Base-by-base conservation (phyloP, 2,888 invertebrate genomes). In the Steinernema hermaphroditum region DNA sequence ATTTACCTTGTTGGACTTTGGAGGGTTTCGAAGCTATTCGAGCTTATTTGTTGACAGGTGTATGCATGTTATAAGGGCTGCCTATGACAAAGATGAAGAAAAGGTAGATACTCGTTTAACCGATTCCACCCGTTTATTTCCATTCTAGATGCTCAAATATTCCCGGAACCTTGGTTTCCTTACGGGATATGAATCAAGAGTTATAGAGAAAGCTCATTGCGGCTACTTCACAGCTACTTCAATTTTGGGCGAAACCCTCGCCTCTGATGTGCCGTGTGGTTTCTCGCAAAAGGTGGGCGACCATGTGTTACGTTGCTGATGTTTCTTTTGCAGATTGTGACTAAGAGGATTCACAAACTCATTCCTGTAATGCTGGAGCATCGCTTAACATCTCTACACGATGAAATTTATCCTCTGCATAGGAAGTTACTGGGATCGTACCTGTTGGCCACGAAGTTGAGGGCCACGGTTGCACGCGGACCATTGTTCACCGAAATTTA, bases 391-490 rank as follows among this genome's bases (percentile, higher is more conserved):
- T 95, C 98, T 0, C 98, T 98, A 0, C 98, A 98, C 0, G 96
- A 97, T 88, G 97, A 98, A 89, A 94, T 95, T 80, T 98, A 98
- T 89, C 97, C 97, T 0, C 89, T 98, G 24, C 98, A 99, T 87
- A 90, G 97, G 74, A 98, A 98, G 89, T 90, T 98, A 68, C 94
- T 97, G 0, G 98, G 98, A 16, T 81, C 83, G 8, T 83, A 83
- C 70, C 76, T 85, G 34, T 78, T 85, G 24, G 85, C 85, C 37
- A 80, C 85, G 8, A 98, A 91, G 90, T 98, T 0, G 96, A 98
- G 0, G 97, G 98, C 87, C 96, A 98, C 89, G 98, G 98, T 79
- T 98, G n/a, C n/a, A n/a, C n/a, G n/a, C n/a, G n/a, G n/a, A n/a
- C n/a, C n/a, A n/a, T n/a, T n/a, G n/a, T n/a, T n/a, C n/a, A n/a